Evolutionary conservation across 2,888 invertebrate genomes (phyloP).

Genomic region (Sialis lutaria): DNA sequence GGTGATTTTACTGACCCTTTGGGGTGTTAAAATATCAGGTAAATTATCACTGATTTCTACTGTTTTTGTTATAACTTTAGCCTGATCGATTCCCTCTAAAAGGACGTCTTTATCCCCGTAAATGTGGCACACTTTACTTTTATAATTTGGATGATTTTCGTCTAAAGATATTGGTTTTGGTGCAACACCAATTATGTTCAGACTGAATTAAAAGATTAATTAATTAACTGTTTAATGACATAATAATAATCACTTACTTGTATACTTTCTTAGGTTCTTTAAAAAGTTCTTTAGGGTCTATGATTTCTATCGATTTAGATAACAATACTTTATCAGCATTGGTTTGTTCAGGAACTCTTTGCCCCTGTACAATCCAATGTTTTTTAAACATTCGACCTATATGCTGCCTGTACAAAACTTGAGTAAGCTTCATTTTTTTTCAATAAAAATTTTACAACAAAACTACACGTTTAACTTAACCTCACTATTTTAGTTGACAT

Average conservation of each 20-base stretch:
- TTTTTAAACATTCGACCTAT: conserved; percentile 53
- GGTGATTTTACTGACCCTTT: conserved; percentile 22
- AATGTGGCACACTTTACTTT: conserved; percentile 37
- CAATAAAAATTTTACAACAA: background rate
- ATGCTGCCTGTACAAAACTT: conserved; percentile 44
- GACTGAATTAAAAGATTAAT: conserved; percentile 13
- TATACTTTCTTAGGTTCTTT: conserved; percentile 17
- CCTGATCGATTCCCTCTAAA: conserved; percentile 57
- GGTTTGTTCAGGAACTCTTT: conserved; percentile 35
- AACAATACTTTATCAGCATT: conserved; percentile 34
- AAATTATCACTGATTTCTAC: conserved; percentile 41
- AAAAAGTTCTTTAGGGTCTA: conserved; percentile 41
- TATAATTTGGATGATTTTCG: conserved; percentile 46
- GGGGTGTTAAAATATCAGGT: conserved; percentile 31
- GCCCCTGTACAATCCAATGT: conserved; percentile 54
- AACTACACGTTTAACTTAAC: background rate
- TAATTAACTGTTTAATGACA: too few relatives aligned
- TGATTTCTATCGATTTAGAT: conserved; percentile 37
- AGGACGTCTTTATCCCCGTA: conserved; percentile 44
- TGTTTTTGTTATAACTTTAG: conserved; percentile 66
- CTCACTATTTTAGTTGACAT: too few relatives aligned
- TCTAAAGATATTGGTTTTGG: conserved; percentile 28
- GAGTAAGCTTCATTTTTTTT: conserved; percentile 44
- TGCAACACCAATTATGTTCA: conserved; percentile 26
- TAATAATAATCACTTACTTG: conserved; percentile 4